Base-by-base conservation (phyloP, 2,888 invertebrate genomes). In the Drosophila atripex region DNA sequence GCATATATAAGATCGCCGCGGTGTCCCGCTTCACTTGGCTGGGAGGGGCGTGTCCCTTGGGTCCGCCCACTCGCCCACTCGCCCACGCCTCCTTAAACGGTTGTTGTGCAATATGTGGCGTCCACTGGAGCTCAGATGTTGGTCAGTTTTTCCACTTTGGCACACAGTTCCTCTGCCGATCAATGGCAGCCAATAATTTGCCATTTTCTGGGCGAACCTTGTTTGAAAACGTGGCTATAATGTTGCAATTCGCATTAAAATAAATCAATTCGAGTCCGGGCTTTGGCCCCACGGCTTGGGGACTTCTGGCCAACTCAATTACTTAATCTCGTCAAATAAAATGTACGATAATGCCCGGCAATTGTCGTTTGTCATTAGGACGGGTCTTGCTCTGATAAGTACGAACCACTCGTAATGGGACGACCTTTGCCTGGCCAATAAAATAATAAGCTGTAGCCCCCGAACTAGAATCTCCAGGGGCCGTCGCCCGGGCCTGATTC, bases 1-100 rank as follows among this genome's bases (percentile, higher is more conserved):
- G 58, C 66, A 85, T 83, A 86, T 64, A 64, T 64, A 64, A 53
- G 66, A 65, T 63, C 35, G 59, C 46, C 18, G n/a, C 71, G 68
- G 4, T 3, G 39, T 41, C 39, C 14, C 73, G 65, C 73, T 80
- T 56, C 63, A 58, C 55, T 65, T 61, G 60, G 28, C 52, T n/a
- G n/a, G 6, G 52, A 59, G 8, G 58, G 73, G 73, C 78, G 39
- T 18, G 39, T 4, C 18, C 9, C 14, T 61, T 56, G 35, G 28
- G n/a, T 47, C 38, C 53, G 39, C 53, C 53, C 61, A 61, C 41
- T 9, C 16, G 16, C 14, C 16, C 39, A 7, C 39, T 11, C 18
- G 18, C 16, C 18, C 39, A 8, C 39, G 39, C 39, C 39, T 5
- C 4, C 39, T 41, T 41, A 16, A 41, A 41, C 18, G 39, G 3